Conservation (phyloP, 2,888 invertebrate species). For the Amblyjoppa fuscipennis region DNA sequence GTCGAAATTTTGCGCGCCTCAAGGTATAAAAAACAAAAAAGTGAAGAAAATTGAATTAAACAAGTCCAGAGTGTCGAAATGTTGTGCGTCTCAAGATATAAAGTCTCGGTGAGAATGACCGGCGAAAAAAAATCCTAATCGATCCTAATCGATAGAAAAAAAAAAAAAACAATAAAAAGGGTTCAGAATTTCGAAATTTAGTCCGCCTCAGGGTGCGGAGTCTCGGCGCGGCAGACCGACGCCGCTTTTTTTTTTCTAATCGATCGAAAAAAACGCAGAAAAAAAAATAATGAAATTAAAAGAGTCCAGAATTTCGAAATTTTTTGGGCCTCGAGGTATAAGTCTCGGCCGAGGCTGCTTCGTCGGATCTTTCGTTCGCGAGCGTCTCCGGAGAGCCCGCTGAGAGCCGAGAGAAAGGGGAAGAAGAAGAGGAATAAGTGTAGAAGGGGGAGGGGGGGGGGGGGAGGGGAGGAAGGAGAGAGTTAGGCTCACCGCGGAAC, state of each 20-base stretch:
- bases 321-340: constrained; percentile 7
- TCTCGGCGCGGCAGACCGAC: constrained; percentile 7
- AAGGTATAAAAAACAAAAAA: not conserved
- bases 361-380: constrained; percentile 18
- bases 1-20: too few species aligned
- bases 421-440: constrained; percentile 40
- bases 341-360: constrained; percentile 21
- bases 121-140: too few species aligned
- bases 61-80: not conserved
- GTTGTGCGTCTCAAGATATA: constrained; percentile 5
- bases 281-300: not conserved
- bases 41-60: not conserved
- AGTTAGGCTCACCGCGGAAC: constrained; percentile 83
- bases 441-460: not conserved
- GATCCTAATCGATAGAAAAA: too few species aligned
- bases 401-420: constrained; percentile 37
- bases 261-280: too few species aligned
- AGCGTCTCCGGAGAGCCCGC: constrained; percentile 9
- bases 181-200: not conserved
- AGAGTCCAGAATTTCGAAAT: not conserved
- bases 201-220: constrained; percentile 23
- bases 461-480: constrained; percentile 59
- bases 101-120: constrained; percentile 24
- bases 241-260: too few species aligned
- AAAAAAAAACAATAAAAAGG: not conserved